Evolutionary conservation across 2,113 vertebrate genomes (phyloP).

Genomic region (Hiodon alosoides): DNA sequence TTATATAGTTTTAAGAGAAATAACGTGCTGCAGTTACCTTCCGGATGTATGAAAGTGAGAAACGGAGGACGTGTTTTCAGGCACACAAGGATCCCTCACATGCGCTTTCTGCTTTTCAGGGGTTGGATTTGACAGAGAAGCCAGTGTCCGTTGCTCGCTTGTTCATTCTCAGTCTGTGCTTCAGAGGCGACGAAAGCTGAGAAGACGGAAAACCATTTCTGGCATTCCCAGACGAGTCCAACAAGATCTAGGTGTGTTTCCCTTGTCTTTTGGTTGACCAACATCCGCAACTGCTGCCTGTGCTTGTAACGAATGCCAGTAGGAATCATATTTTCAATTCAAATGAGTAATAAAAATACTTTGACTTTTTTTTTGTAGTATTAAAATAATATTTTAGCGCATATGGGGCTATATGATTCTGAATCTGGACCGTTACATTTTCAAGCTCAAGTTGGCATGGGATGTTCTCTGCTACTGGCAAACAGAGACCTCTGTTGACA

Average conservation of each 20-base stretch:
- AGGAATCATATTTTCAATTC: too few species aligned
- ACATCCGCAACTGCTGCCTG: not conserved
- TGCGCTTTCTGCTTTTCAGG: constrained; percentile 74
- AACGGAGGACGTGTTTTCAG: constrained; percentile 33
- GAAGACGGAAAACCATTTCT: constrained; percentile 89
- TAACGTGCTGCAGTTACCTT: constrained; percentile 4
- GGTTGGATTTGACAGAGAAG: constrained; percentile 96
- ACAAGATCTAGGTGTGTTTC: constrained; percentile 78
- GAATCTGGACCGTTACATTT: too few species aligned
- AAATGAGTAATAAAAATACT: too few species aligned
- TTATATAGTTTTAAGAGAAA: not conserved
- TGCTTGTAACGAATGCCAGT: too few species aligned
- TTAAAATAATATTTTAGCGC: too few species aligned
- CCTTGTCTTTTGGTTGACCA: not conserved
- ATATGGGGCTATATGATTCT: too few species aligned
- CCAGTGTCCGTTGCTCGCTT: constrained; percentile 94
- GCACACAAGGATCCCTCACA: constrained; percentile 52
- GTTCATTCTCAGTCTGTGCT: constrained; percentile 95
- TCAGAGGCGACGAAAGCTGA: constrained; percentile 90
- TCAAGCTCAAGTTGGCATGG: too few species aligned
- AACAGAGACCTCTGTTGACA: too few species aligned
- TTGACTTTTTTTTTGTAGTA: too few species aligned
- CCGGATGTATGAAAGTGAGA: constrained; percentile 34
- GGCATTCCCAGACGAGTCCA: constrained; percentile 91
- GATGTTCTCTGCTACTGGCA: too few species aligned